Evolutionary conservation across 92 coral and sea anemone genomes (phyloP), one percentile per base, ranked within the genome.

Genomic region (Paragorgia papillata): DNA sequence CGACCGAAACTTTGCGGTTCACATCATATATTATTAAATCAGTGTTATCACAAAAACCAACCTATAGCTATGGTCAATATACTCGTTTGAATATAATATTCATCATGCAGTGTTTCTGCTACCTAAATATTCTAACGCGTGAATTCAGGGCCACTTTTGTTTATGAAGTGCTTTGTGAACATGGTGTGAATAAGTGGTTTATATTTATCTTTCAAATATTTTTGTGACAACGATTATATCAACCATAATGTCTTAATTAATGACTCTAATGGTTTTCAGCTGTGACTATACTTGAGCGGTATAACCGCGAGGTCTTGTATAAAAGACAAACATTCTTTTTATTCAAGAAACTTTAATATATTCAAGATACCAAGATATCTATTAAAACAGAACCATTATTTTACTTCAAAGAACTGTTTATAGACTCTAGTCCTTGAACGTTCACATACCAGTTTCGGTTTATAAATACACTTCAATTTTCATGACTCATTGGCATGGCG

Each of bases 201-300:
- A 59, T 34, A 63, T 34, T 61, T 63, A 66, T 53, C 33, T 20
- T 19, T 5, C 53, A 66, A 66, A 66, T 66, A 40, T 43, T 66
- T 62, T 35, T 18, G 31, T 39, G 41, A 20, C 26, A 25, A 3
- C 35, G 4, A 66, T 35, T 18, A 35, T 40, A 29, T 43, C 73
- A 39, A 17, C 35, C 33, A 37, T 40, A 53, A 35, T 34, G 34
- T 61, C 56, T 40, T 66, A 66, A 53, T 40, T 66, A 66, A 53
- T 66, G 43, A 37, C 30, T 66, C 26, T n/a, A 66, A 35, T 66
- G 48, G 73, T 39, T 43, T 43, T 26, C 73, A 66, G 73, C 73
- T 66, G 73, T 66, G 73, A 4, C 43, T 37, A 27, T 18, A 63
- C 24, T 34, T 63, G 48, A 63, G 7, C 27, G 9, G 69, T 19